A percentile compares a stretch with the other conserved stretches of the same genome.
Conservation (phyloP, 2,113 vertebrate species). For the Macrotis lagotis region DNA sequence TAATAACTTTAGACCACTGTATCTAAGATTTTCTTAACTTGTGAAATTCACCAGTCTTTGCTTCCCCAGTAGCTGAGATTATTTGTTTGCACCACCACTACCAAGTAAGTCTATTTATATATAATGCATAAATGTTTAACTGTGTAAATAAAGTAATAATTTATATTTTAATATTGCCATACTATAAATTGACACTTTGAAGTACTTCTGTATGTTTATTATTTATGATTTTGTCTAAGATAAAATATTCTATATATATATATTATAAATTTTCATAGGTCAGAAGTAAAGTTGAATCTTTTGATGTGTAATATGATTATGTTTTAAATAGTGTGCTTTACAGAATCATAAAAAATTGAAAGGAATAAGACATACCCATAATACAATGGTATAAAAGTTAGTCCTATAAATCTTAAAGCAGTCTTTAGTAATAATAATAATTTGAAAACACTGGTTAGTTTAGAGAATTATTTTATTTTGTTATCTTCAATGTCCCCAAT, state of each 20-base stretch:
- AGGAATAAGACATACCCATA: neutral
- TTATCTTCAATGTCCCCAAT: neutral
- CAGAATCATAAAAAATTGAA: neutral
- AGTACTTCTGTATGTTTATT: constrained; percentile 1
- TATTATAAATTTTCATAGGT: neutral
- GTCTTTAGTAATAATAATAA: constrained; percentile 42
- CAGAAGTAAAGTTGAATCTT: neutral
- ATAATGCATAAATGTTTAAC: neutral
- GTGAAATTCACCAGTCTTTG: neutral
- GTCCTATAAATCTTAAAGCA: neutral
- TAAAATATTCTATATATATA: neutral
- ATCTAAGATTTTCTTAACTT: neutral
- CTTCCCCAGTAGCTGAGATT: neutral
- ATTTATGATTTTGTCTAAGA: constrained; percentile 4
- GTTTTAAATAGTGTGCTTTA: neutral
- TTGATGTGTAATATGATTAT: neutral
- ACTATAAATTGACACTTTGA: neutral
- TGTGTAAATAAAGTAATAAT: neutral
- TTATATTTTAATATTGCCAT: neutral
- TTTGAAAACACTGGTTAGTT: neutral
- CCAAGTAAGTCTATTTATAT: neutral
- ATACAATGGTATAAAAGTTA: neutral
- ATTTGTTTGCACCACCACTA: neutral
- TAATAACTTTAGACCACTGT: neutral
- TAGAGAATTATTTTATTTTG: constrained; percentile 19